phyloP scores from a whole-genome alignment of 1,140 invertebrate genomes.

The Andrena cerasifolii region DNA sequence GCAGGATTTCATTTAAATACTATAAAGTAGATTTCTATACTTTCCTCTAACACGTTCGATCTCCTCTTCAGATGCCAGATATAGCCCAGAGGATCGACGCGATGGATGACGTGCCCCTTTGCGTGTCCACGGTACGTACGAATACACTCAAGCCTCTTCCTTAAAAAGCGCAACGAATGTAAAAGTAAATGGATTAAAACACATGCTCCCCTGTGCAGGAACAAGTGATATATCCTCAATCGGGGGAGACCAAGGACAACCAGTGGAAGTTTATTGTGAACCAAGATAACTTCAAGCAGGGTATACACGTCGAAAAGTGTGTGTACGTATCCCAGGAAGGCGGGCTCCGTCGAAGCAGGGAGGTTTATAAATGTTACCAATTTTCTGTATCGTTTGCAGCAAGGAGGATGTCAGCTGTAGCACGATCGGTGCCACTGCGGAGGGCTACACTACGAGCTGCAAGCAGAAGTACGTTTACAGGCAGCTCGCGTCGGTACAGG shows the following conservation, averaged over 20 bases:
- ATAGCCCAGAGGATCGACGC: conserved; percentile 35
- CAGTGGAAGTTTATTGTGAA: conserved; percentile 85
- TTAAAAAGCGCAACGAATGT: background rate
- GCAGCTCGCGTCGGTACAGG: conserved; percentile 82
- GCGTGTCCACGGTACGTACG: conserved; percentile 25
- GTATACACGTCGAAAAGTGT: conserved; percentile 84
- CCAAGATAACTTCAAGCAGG: conserved; percentile 83
- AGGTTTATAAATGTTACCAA: background rate
- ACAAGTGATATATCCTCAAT: conserved; percentile 79
- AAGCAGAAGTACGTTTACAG: conserved; percentile 86
- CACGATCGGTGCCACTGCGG: conserved; percentile 75
- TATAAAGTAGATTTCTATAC: background rate
- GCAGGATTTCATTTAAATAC: background rate
- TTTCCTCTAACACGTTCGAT: background rate
- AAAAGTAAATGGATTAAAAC: background rate
- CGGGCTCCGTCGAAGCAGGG: background rate
- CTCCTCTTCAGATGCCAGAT: conserved; percentile 21
- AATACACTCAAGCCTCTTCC: background rate
- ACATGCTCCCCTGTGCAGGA: conserved; percentile 70
- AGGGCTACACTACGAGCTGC: conserved; percentile 83
- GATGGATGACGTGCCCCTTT: conserved; percentile 24
- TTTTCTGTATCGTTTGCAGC: conserved; percentile 61
- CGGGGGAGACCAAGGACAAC: conserved; percentile 79
- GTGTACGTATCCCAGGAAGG: conserved; percentile 65
- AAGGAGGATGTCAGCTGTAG: conserved; percentile 82